Base-by-base conservation (phyloP, 2,888 invertebrate species). In the Hypolimnas misippus region DNA sequence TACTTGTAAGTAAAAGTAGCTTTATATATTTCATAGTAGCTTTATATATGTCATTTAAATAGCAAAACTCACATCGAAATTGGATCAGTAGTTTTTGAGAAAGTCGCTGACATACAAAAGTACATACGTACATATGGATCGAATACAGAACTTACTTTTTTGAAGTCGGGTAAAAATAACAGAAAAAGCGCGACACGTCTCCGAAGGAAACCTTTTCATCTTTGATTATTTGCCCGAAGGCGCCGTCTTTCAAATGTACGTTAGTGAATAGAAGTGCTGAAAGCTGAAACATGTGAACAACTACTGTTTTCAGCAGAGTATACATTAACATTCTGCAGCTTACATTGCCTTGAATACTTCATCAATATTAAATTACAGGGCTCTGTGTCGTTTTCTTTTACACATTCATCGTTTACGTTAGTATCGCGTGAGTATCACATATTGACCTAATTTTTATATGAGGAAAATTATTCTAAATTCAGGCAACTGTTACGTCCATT, bases 221-320 rank as follows among this genome's bases (percentile, higher is more conserved):
- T 65, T 58, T 65, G 67, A 67, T 65, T 63, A 63, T 65, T 63
- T 63, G 63, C 60, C 67, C 57, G 57, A 65, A 58, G 65, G 67
- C 66, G 17, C 55, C 19, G 46, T 33, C 63, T 65, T 65, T 61
- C 51, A 66, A 12, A 54, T 51, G 46, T 51, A 46, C 35, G 19
- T 12, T 19, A 40, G 33, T 65, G 57, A 54, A 65, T 62, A 65
- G 54, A 54, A 21, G 61, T 25, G 59, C 40, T 59, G 53, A 60
- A 58, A 61, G 51, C 66, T 55, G 55, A 55, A 57, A 55, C 51
- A 55, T 29, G 51, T 52, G 33, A 38, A 60, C n/a, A 44, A 19
- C 52, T 38, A 14, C 53, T 53, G 61, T 60, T 60, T 63, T 57
- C 53, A 66, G 49, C 46, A 14, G 46, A 62, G 56, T 31, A 16